Evolutionary conservation across 2,113 vertebrate genomes (phyloP).

Genomic region (Macheiramphus alcinus): DNA sequence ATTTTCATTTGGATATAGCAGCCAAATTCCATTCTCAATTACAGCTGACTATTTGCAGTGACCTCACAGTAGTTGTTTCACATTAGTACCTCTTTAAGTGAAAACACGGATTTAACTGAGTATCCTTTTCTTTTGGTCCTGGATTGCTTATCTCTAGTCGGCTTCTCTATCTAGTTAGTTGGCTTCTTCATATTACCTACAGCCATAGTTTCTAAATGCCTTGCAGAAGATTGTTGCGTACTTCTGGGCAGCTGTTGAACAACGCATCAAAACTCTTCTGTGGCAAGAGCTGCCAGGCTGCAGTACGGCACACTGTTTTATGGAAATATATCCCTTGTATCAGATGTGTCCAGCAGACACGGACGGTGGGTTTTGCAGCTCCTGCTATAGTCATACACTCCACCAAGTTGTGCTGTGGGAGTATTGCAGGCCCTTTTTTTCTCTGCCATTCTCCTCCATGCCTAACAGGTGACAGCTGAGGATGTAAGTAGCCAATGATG

Average conservation of each 20-base stretch:
- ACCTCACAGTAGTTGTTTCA: neutral
- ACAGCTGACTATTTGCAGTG: neutral
- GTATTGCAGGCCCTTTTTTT: neutral
- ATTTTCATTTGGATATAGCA: neutral
- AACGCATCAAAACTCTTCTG: neutral
- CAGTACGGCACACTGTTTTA: neutral
- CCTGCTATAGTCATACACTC: neutral
- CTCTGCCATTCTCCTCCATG: neutral
- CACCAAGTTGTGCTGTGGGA: neutral
- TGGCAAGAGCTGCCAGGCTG: neutral
- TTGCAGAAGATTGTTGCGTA: neutral
- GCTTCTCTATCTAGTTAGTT: neutral
- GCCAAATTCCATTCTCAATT: neutral
- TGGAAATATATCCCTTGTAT: neutral
- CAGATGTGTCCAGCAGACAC: neutral
- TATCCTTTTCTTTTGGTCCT: neutral
- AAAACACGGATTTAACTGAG: neutral
- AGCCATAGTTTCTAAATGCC: neutral
- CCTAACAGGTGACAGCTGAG: no score
- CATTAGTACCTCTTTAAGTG: neutral
- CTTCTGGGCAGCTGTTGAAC: neutral
- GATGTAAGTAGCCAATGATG: neutral
- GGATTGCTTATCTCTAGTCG: neutral
- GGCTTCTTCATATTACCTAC: neutral
- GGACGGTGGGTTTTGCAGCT: neutral